Conservation (phyloP, 2,888 invertebrate species). For the Thereva nobilitata region DNA sequence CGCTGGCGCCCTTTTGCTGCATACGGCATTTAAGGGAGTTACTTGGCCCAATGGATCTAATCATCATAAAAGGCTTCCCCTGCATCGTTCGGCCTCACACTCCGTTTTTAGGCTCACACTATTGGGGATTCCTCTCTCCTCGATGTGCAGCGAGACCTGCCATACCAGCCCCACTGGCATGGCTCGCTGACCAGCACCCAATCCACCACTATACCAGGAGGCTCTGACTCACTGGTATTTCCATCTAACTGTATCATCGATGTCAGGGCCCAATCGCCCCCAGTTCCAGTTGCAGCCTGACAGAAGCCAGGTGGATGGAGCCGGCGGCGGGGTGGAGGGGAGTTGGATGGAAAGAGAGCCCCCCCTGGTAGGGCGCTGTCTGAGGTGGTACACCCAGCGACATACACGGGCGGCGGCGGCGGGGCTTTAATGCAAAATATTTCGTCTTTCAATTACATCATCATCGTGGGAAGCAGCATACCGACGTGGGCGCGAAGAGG, state of each 20-base stretch:
- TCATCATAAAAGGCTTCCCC: slow-evolving; percentile 33
- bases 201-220: slow-evolving; percentile 25
- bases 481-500: slow-evolving; percentile 8
- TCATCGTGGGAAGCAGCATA: slow-evolving; percentile 10
- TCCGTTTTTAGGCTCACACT: not conserved
- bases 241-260: slow-evolving; percentile 30
- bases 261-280: slow-evolving; percentile 34
- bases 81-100: not conserved
- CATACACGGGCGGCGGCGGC: slow-evolving; percentile 3
- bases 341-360: too few species aligned
- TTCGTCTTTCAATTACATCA: slow-evolving; percentile 29
- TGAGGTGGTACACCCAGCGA: not conserved
- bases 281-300: not conserved
- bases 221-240: slow-evolving; percentile 33
- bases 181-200: slow-evolving; percentile 15
- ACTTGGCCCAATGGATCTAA: slow-evolving; percentile 27
- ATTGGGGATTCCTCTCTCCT: not conserved
- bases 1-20: slow-evolving; percentile 25
- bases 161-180: not conserved
- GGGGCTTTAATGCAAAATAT: slow-evolving; percentile 11
- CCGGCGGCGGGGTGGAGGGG: not conserved
- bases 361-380: slow-evolving; percentile 13
- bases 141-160: not conserved
- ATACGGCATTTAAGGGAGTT: slow-evolving; percentile 13
- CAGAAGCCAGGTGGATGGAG: not conserved